Evolutionary conservation across 1,140 invertebrate species (phyloP).

Genomic region (Neoseiulus cucumeris): DNA sequence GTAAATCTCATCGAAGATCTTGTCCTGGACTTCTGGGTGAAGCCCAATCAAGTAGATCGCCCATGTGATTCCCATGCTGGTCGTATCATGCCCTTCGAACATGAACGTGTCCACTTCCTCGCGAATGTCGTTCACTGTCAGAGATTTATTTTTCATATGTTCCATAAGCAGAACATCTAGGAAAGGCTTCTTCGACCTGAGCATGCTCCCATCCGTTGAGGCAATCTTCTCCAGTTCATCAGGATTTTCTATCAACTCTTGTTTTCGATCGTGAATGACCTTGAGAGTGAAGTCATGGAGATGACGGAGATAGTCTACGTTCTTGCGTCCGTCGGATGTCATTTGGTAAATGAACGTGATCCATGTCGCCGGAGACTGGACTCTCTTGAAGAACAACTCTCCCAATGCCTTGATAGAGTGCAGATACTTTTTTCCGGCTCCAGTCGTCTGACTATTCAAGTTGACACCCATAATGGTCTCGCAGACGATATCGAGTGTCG

Average conservation of each 20-base stretch:
- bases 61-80: conserved; percentile 36
- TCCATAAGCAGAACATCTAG: conserved; percentile 62
- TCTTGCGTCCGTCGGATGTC: neutral
- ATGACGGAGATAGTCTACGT: neutral
- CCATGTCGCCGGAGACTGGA: neutral
- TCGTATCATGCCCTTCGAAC: conserved; percentile 43
- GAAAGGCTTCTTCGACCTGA: conserved; percentile 32
- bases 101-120: conserved; percentile 65
- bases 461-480: conserved; percentile 20
- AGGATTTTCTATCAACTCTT: neutral
- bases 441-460: neutral
- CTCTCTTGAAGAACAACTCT: neutral
- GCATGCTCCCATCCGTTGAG: conserved; percentile 40
- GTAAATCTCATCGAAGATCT: conserved; percentile 59
- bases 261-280: neutral
- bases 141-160: conserved; percentile 30
- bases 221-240: neutral
- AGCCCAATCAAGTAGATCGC: conserved; percentile 47
- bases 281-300: neutral
- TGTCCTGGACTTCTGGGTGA: conserved; percentile 50
- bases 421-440: neutral
- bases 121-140: conserved; percentile 62
- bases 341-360: neutral
- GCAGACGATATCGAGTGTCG: conserved; percentile 67
- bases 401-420: neutral